phyloP scores from a whole-genome alignment of 2,888 invertebrate species.

The Allacma fusca region DNA sequence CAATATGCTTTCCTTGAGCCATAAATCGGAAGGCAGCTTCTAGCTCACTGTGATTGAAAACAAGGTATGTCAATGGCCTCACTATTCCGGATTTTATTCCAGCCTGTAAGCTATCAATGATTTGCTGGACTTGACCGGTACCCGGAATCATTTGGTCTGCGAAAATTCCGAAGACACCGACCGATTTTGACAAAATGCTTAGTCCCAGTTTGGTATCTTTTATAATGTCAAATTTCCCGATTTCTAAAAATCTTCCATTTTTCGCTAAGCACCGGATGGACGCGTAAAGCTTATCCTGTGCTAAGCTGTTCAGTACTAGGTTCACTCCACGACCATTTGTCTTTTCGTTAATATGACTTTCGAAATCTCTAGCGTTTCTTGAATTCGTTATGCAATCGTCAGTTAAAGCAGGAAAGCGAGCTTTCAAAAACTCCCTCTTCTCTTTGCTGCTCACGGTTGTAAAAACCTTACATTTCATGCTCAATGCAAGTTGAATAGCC shows the following conservation, averaged over 20 bases:
- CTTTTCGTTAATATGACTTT: constrained; percentile 66
- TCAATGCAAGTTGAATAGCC: constrained; percentile 76
- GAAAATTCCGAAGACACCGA: constrained; percentile 80
- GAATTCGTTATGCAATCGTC: constrained; percentile 80
- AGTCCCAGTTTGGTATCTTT: constrained; percentile 73
- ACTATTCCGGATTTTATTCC: constrained; percentile 75
- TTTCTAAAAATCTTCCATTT: too few species aligned
- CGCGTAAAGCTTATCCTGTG: constrained; percentile 70
- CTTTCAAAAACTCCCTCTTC: constrained; percentile 85
- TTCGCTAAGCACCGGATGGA: constrained; percentile 68
- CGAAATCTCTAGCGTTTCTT: constrained; percentile 66
- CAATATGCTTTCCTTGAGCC: constrained; percentile 82
- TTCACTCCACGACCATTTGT: constrained; percentile 69
- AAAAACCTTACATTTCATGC: constrained; percentile 72
- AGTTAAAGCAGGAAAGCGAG: constrained; percentile 77
- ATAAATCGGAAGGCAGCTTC: constrained; percentile 78
- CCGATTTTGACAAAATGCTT: constrained; percentile 75
- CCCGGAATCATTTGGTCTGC: constrained; percentile 74
- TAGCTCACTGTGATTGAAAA: constrained; percentile 73
- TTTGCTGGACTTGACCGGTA: constrained; percentile 67
- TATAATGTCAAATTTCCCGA: constrained; percentile 84
- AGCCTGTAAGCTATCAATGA: constrained; percentile 70
- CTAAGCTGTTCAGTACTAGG: constrained; percentile 69
- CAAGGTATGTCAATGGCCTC: constrained; percentile 72
- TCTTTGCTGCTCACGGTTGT: constrained; percentile 78